Percentiles rank a stretch among this genome's conserved stretches.
phyloP scores from a whole-genome alignment of 2,888 invertebrate genomes.

The Scaptomyza caliginosa region DNA sequence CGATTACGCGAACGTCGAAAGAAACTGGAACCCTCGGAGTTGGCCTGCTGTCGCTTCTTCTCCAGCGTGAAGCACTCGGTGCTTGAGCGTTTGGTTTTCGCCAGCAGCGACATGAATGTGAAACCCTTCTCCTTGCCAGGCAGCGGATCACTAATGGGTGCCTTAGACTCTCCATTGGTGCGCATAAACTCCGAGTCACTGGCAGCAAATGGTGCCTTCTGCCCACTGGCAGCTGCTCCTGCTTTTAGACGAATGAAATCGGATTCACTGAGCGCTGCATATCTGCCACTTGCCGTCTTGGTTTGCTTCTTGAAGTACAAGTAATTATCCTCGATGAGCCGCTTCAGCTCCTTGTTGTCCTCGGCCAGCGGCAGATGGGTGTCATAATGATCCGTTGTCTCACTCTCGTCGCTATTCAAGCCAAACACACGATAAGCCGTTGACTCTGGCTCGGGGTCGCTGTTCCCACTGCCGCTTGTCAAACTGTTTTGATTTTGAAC shows the following conservation, averaged over 20 bases:
- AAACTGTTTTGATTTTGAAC: conserved; percentile 56
- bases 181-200: conserved; percentile 84
- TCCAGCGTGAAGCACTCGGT: conserved; percentile 82
- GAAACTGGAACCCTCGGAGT: conserved; percentile 79
- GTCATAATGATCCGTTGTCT: conserved; percentile 79
- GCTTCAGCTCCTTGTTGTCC: conserved; percentile 84
- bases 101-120: conserved; percentile 79
- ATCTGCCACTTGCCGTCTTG: conserved; percentile 61
- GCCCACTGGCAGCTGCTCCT: conserved; percentile 56
- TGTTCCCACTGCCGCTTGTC: conserved; percentile 74
- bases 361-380: conserved; percentile 82
- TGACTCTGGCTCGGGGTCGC: conserved; percentile 70
- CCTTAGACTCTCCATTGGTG: conserved; percentile 68
- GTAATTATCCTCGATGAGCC: conserved; percentile 84
- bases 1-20: conserved; percentile 82
- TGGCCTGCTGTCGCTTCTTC: conserved; percentile 79
- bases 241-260: conserved; percentile 83
- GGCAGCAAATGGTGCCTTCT: conserved; percentile 80
- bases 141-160: conserved; percentile 46
- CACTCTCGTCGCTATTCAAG: conserved; percentile 79
- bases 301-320: conserved; percentile 83
- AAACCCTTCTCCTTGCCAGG: conserved; percentile 81
- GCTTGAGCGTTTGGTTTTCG: conserved; percentile 83
- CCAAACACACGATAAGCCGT: conserved; percentile 70
- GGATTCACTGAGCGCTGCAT: conserved; percentile 82